Base-by-base conservation (phyloP, 1,140 invertebrate species). In the Diachasmimorpha longicaudata region DNA sequence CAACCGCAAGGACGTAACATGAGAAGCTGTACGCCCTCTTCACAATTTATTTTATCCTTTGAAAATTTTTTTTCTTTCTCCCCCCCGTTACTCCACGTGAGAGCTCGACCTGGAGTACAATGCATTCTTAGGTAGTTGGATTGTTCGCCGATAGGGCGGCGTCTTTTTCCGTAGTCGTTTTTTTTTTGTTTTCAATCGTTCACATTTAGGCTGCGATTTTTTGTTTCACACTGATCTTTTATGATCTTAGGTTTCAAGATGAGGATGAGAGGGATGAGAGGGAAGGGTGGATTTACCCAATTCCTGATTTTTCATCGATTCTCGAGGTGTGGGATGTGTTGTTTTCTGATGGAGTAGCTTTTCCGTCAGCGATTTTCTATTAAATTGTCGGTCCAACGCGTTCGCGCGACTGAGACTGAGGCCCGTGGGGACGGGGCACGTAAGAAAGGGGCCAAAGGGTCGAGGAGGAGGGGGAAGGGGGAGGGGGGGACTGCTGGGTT, bases 1-100 rank as follows among this genome's bases (percentile, higher is more conserved):
- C 75, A 11, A 23, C 70, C 44, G 52, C 55, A 78, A 78, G 69
- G 82, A 84, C 83, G 87, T 88, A 88, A 88, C 82, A 87, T 85
- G 86, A 88, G 87, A 87, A 88, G 86, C 86, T 79, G 82, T 85
- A 81, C 81, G 81, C 81, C 79, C 80, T 74, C 78, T 70, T 70
- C 63, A 4, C 19, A 42, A 31, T 25, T 52, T 74, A 31, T 70
- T 68, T 74, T 37, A 14, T 39, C n/a, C 44, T 77, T 46, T 72
- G 21, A 6, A n/a, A n/a, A n/a, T n/a, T 73, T 63, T 66, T 66
- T 63, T 44, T 2, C 13, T 31, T 55, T n/a, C n/a, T n/a, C n/a
- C n/a, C n/a, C n/a, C n/a, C n/a, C n/a, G n/a, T n/a, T 19, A 31
- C 52, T 55, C 55, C 46, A 19, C 39, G 48, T 55, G 25, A 23